These are phyloP conservation scores for Alethe castanea DNA, from an alignment of 2,113 vertebrate species.

Conservation along the genomic window DNA sequence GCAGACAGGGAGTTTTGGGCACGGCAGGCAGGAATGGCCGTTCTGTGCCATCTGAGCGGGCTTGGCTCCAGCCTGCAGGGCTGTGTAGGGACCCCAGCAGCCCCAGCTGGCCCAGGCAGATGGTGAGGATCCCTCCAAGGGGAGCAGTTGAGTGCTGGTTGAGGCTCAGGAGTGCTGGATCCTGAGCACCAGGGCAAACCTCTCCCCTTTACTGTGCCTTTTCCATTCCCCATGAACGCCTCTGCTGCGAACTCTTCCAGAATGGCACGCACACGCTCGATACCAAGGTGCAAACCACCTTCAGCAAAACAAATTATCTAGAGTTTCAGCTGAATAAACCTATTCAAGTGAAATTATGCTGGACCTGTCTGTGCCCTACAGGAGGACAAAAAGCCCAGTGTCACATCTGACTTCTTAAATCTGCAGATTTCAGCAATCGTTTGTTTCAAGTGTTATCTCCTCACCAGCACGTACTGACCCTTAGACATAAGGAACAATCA, in stretches of 20 bases:
- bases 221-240: background rate
- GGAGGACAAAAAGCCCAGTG: background rate
- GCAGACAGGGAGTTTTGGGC: background rate
- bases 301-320: background rate
- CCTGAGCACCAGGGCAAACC: background rate
- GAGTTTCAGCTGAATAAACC: background rate
- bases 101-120: background rate
- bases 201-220: background rate
- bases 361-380: background rate
- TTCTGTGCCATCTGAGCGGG: background rate
- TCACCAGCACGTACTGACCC: background rate
- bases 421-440: background rate
- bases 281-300: background rate
- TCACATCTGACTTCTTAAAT: background rate
- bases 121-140: background rate
- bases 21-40: background rate
- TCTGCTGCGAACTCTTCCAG: background rate
- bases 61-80: background rate
- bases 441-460: slow-evolving; percentile 7
- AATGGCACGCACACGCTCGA: rapidly evolving
- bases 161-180: background rate
- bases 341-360: background rate
- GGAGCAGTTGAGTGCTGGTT: background rate
- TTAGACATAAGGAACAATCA: slow-evolving; percentile 24
- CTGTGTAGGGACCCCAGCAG: background rate